Conservation (phyloP, 2,797 vertebrate genomes). For the Hafferia zeledoni region DNA sequence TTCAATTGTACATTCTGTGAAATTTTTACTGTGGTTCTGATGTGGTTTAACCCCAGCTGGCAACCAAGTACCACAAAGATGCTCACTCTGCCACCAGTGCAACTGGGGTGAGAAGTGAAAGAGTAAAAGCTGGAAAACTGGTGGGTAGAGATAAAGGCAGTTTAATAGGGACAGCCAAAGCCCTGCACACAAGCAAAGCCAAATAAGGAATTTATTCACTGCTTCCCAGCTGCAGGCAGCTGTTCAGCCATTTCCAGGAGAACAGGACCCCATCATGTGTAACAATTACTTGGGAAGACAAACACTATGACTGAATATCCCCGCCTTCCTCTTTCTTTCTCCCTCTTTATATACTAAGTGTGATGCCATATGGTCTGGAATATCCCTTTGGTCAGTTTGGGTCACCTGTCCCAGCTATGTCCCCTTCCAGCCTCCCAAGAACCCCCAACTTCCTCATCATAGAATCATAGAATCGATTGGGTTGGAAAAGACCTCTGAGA, state of each 20-base stretch:
- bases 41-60: not conserved
- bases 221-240: not conserved
- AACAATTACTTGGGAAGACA: not conserved
- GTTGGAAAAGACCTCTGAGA: too few species aligned
- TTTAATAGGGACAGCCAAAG: not conserved
- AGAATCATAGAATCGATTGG: too few species aligned
- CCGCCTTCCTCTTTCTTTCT: not conserved
- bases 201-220: not conserved
- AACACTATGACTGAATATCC: not conserved
- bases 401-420: not conserved
- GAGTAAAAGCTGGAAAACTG: not conserved
- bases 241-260: not conserved
- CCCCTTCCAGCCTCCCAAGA: not conserved
- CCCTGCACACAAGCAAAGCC: not conserved
- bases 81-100: not conserved
- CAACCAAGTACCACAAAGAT: not conserved
- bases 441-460: not conserved
- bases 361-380: not conserved
- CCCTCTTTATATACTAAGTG: not conserved
- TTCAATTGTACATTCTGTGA: not conserved
- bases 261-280: rapidly evolving
- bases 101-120: not conserved
- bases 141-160: not conserved
- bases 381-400: not conserved
- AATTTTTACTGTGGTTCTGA: not conserved